Base-by-base conservation (phyloP, 2,113 vertebrate species). In the Delphinus delphis region DNA sequence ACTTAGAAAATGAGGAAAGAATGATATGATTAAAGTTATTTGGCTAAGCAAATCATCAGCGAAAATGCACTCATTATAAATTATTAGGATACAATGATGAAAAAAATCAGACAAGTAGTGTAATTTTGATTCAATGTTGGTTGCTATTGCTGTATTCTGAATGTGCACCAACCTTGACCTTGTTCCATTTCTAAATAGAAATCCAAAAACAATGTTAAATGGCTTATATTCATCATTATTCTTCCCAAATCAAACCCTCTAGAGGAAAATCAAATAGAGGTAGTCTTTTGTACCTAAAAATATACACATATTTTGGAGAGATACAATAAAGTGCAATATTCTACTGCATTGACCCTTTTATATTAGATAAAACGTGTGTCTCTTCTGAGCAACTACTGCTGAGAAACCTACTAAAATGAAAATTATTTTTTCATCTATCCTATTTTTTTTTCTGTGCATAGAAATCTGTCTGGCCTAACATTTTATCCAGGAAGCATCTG, bases 361-460 rank as follows among this genome's bases (percentile, higher is more conserved):
- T 98, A 96, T 95, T 88, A 90, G 80, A 92, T 96, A 98, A 97
- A 97, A 97, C 18, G 38, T 93, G 73, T 93, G 74, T 93, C 47
- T 94, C 55, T 95, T 97, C 79, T 91, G 50, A 97, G 67, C 36
- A 95, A 93, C 38, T 73, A 79, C 83, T 93, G 81, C 50, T 95
- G 50, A 92, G 67, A 95, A 96, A 77, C 2, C 11, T 90, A 38
- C 79, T 93, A 63, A 94, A 96, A 53, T 95, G 84, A 96, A 90
- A 79, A 62, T 76, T 74, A 0, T 74, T 93, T 88, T 94, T 98
- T 92, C 28, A 60, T 94, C 38, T 97, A 5, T 95, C 44, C 36
- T 60, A 68, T 58, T 85, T 53, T 88, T 93, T 92, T 96, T 96
- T 58, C 58, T 95, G 1, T 89, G 31, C 83, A 88, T 93, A 92